Percentiles rank a stretch among this genome's conserved stretches.
Conservation (phyloP, 2,888 invertebrate genomes). For the Athripsodes cinereus region DNA sequence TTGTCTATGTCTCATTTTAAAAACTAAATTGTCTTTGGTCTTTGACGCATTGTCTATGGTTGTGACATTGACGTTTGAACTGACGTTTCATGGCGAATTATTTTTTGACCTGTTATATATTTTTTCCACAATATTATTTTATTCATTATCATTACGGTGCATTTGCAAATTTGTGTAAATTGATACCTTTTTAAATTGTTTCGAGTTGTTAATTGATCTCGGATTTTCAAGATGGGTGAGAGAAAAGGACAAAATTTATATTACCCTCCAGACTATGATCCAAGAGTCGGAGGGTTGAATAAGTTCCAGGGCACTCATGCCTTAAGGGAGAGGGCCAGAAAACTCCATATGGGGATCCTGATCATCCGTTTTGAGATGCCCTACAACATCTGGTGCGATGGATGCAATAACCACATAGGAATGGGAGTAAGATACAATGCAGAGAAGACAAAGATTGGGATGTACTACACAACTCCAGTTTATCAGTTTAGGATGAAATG, state of each 20-base stretch:
- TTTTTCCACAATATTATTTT: too few relatives aligned
- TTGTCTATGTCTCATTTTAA: too few relatives aligned
- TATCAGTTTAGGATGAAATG: constrained; percentile 99
- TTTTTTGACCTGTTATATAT: too few relatives aligned
- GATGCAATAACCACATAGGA: constrained; percentile 96
- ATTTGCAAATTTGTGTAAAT: too few relatives aligned
- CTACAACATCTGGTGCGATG: constrained; percentile 99
- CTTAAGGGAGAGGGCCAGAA: constrained; percentile 90
- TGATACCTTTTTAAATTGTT: too few relatives aligned
- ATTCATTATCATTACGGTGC: too few relatives aligned
- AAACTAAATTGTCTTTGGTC: too few relatives aligned
- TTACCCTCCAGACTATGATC: constrained; percentile 98
- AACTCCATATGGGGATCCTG: constrained; percentile 90
- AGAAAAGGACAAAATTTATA: constrained; percentile 96
- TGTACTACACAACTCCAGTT: constrained; percentile 96
- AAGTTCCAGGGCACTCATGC: constrained; percentile 94
- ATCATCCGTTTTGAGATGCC: constrained; percentile 99
- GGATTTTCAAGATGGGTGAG: constrained; percentile 75
- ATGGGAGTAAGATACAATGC: constrained; percentile 99
- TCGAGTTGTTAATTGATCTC: too few relatives aligned
- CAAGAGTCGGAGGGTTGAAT: constrained; percentile 89
- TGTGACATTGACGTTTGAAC: too few relatives aligned
- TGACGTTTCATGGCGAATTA: too few relatives aligned
- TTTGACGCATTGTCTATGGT: too few relatives aligned
- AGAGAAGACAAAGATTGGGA: constrained; percentile 88